Percentiles rank a stretch among this genome's conserved stretches.
These are phyloP conservation scores for Cephus spinipes DNA, from an alignment of 2,888 invertebrate genomes.

Conservation along the genomic window DNA sequence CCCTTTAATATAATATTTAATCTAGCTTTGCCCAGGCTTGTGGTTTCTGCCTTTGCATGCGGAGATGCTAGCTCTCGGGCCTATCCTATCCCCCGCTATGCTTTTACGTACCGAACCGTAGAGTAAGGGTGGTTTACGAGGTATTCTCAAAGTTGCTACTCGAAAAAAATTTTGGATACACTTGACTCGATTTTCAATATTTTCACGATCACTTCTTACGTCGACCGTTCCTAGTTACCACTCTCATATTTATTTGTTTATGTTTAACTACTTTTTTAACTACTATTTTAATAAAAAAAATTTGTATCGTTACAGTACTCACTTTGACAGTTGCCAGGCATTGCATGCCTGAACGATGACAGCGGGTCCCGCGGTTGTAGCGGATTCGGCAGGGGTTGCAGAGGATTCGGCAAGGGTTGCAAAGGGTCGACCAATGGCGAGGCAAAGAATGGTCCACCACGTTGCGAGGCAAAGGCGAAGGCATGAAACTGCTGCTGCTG, in stretches of 20 bases:
- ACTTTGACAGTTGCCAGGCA: slow-evolving; percentile 92
- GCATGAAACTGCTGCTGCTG: slow-evolving; percentile 94
- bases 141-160: background rate
- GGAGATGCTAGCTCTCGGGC: slow-evolving; percentile 37
- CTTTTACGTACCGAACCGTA: background rate
- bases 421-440: slow-evolving; percentile 63
- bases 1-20: slow-evolving; percentile 68
- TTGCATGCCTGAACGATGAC: slow-evolving; percentile 89
- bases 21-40: slow-evolving; percentile 68
- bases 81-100: slow-evolving; percentile 14
- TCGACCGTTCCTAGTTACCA: background rate
- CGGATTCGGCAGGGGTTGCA: slow-evolving; percentile 62
- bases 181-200: background rate
- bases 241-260: background rate
- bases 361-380: slow-evolving; percentile 85
- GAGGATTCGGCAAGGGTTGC: slow-evolving; percentile 61
- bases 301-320: slow-evolving; percentile 69
- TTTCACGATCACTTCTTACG: background rate
- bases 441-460: slow-evolving; percentile 62
- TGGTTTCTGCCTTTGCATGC: slow-evolving; percentile 61
- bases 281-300: background rate
- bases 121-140: background rate
- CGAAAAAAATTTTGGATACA: background rate
- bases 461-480: slow-evolving; percentile 79
- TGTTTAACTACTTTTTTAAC: background rate